Evolutionary conservation across 2,797 vertebrate genomes (phyloP), one percentile per base, ranked within the genome.

Genomic region (Hafferia zeledoni): DNA sequence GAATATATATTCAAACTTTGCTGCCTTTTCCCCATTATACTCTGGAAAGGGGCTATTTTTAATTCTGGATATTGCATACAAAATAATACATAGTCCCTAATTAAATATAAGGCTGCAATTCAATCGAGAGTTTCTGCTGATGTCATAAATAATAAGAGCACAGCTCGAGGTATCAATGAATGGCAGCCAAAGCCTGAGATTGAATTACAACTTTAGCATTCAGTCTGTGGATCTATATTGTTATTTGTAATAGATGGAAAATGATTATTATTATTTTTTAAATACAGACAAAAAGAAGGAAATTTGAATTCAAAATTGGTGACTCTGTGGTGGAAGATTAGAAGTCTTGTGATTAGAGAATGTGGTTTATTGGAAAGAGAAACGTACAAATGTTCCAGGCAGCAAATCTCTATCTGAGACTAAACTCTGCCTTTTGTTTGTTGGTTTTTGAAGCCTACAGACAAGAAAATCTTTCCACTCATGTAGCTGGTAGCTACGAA

Each of bases 181-280:
- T 97, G 97, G 97, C 98, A 98, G 97, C 95, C 64, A 76, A 97
- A 96, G 97, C 96, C 97, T 2, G 87, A 97, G 98, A 98, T 97
- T 97, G 98, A 98, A 98, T 98, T 98, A 97, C 97, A 97, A 97
- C 95, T 97, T 97, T 96, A 97, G 96, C 92, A 95, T 98, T 98
- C 98, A 97, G 88, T 97, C 98, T 95, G 95, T 90, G 94, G 94
- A 96, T 97, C 94, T 94, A 97, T 98, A 98, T 98, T 98, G 97
- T 98, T 98, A 98, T 98, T 98, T 98, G 98, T 97, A 98, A 98
- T 98, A 98, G 97, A 98, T 98, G 97, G 97, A 97, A 98, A 98
- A 98, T 98, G 96, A 98, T 98, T 98, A 98, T 98, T 98, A 98
- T 98, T 98, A 98, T 98, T 98, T 98, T 96, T 98, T 97, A 98